Evolutionary conservation across 37 sponge, comb jelly and placozoan genomes (phyloP).

Genomic region (Corticium candelabrum): DNA sequence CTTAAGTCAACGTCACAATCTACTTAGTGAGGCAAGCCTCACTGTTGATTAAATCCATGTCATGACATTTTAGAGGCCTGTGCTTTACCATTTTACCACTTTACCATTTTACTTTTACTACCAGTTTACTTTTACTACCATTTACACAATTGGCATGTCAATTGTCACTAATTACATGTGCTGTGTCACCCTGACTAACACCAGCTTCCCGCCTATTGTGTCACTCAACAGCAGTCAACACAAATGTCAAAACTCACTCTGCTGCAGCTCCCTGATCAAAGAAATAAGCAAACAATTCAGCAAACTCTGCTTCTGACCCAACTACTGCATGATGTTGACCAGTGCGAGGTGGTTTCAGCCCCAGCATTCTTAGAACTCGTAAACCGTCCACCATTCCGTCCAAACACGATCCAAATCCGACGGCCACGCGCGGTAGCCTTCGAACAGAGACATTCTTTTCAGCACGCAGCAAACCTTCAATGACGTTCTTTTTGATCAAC

Average conservation of each 20-base stretch:
- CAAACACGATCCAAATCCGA: constrained; percentile 56
- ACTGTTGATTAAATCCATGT: too few relatives aligned
- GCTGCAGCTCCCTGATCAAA: constrained; percentile 48
- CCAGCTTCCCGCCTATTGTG: background rate
- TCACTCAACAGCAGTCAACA: background rate
- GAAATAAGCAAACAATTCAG: constrained; percentile 42
- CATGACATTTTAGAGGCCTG: too few relatives aligned
- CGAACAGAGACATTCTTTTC: too few relatives aligned
- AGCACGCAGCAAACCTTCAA: too few relatives aligned
- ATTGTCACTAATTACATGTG: too few relatives aligned
- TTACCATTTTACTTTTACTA: too few relatives aligned
- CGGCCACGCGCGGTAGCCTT: constrained; percentile 36
- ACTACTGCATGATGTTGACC: constrained; percentile 31
- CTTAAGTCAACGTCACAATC: too few relatives aligned
- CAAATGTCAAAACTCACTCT: constrained; percentile 27
- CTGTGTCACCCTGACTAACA: background rate
- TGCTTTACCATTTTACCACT: too few relatives aligned
- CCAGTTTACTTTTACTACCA: too few relatives aligned
- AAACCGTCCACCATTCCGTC: constrained; percentile 31
- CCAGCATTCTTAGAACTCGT: constrained; percentile 11
- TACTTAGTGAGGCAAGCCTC: too few relatives aligned
- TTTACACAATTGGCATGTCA: too few relatives aligned
- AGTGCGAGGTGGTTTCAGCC: constrained; percentile 14
- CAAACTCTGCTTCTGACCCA: constrained; percentile 7
- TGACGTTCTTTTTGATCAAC: too few relatives aligned